Base-by-base conservation (phyloP, 1,140 invertebrate species). In the Lepeophtheirus salmonis region DNA sequence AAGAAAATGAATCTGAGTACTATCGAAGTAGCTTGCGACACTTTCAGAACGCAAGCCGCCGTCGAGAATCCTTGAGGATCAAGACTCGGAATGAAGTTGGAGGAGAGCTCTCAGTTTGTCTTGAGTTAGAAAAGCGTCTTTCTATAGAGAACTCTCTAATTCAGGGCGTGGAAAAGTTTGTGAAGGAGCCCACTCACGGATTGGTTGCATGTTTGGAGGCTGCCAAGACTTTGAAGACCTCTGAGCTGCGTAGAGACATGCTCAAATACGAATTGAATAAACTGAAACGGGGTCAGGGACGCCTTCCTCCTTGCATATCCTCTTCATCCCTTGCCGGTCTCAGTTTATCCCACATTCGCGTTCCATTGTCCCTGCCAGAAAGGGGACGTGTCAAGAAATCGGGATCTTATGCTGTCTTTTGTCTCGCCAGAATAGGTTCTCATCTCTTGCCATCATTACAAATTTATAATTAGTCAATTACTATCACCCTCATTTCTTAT, bases 241-340 rank as follows among this genome's bases (percentile, higher is more conserved):
- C 17, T 2, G 20, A 53, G 2, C 23, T 61, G 14, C 16, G 59
- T 50, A 13, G 18, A 2, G 59, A 61, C 49, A 61, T 61, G 59
- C 21, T 61, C 14, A 61, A 50, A 21, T 61, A 54, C 21, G 59
- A 61, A 25, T 30, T 61, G 50, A 61, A 61, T 50, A 61, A 61
- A 55, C 22, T 61, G 41, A 16, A 25, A 4, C 59, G 59, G 3
- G 59, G 59, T n/a, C 50, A 48, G 2, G 59, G 59, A 12, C 54
- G 59, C 22, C 51, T 50, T 12, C 18, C 24, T 14, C 17, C n/a
- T n/a, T 17, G 24, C 3, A 21, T 18, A 18, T 18, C 14, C 3
- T 25, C 17, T 6, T 48, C 59, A 16, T 56, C 48, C 14, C 50
- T 50, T 21, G 59, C 59, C 14, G 59, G 48, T 6, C 17, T 61